phyloP scores from a whole-genome alignment of 2,888 invertebrate genomes.

The Xestia ashworthii region DNA sequence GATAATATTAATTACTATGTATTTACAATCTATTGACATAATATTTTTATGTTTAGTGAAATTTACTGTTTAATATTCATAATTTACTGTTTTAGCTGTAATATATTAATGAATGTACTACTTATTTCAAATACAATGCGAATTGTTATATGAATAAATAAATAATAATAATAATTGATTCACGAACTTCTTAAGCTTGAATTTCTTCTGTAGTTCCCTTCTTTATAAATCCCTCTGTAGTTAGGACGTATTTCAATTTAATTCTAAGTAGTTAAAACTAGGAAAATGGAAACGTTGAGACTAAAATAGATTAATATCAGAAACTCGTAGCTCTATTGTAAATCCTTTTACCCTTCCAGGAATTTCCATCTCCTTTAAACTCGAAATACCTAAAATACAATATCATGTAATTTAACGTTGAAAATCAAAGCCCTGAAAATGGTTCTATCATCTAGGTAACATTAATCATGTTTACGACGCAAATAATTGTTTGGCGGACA shows the following conservation, averaged over 20 bases:
- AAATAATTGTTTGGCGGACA: constrained; percentile 67
- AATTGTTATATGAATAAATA: no score
- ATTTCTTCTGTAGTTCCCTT: neutral
- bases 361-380: constrained; percentile 37
- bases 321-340: neutral
- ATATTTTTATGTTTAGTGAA: no score
- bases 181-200: neutral
- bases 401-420: constrained; percentile 31
- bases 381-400: constrained; percentile 40
- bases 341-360: constrained; percentile 5
- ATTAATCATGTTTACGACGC: constrained; percentile 67
- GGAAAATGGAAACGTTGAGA: neutral
- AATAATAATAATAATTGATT: no score
- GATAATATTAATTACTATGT: no score
- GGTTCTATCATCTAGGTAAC: constrained; percentile 41
- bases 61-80: no score
- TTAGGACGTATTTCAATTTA: neutral
- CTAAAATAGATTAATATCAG: neutral
- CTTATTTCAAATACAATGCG: no score
- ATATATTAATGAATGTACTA: no score
- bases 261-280: neutral
- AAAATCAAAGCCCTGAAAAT: constrained; percentile 54
- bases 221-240: neutral
- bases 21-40: no score
- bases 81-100: no score